Evolutionary conservation across 92 coral and sea anemone genomes (phyloP), one percentile per base, ranked within the genome.

Genomic region (Siderastrea radians): DNA sequence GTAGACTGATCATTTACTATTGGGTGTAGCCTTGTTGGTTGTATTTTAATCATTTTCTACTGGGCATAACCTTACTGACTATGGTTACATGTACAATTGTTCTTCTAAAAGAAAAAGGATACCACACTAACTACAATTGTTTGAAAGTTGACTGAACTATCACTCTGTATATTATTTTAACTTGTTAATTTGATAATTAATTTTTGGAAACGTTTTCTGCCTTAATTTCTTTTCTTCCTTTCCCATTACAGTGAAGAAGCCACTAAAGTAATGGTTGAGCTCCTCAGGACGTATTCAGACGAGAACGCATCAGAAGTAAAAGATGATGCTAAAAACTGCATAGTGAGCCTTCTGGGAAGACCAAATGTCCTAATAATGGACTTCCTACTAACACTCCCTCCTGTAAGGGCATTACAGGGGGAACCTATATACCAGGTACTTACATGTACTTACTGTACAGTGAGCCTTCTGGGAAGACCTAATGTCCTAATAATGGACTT

Each of bases 291-390:
- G 4, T 98, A 98, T 62, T 86, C 98, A 10, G 98, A 98, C 11
- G 95, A 96, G 69, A 97, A 94, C 81, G 97, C 93, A n/a, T 84
- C 88, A 4, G 86, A 94, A 38, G 99, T 98, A 1, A 94, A 91
- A 67, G 96, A 98, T n/a, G 99, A 98, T 79, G 99, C 99, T 2
- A 91, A 71, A 82, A 96, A 89, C 70, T 98, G 99, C 63, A 92
- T 98, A 17, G 92, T 90, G 52, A 92, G 96, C 83, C 95, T 96
- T 50, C 84, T 98, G 51, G 98, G 95, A 26, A 88, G 95, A 81
- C 98, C 99, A 5, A 94, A 90, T 78, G 92, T 96, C 38, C 90
- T 94, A 26, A 94, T 94, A 7, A 90, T 98, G 98, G 99, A 98
- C 89, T 96, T 96, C 88, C 84, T 98, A 54, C 49, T 98, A 48